These are phyloP conservation scores for Minunthozetes semirufus DNA, from an alignment of 2,888 invertebrate genomes.

Conservation along the genomic window DNA sequence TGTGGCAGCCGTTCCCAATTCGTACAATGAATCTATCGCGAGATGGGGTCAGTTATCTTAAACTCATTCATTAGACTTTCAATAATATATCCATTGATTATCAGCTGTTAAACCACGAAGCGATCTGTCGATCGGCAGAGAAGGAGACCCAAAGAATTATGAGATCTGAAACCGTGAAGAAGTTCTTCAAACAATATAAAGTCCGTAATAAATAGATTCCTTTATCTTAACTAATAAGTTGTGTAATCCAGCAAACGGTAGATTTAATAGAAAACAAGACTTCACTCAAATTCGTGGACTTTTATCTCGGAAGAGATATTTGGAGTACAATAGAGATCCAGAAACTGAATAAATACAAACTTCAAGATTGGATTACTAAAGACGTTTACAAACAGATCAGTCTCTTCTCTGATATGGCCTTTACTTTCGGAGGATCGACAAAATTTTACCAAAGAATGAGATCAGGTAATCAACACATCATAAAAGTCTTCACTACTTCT, in stretches of 20 bases:
- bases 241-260: background rate
- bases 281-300: background rate
- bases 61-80: background rate
- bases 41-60: background rate
- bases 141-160: background rate
- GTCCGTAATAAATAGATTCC: no score
- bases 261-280: background rate
- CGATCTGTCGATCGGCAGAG: background rate
- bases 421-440: background rate
- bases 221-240: background rate
- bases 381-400: background rate
- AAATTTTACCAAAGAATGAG: background rate
- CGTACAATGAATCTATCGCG: slow-evolving; percentile 32
- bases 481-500: background rate
- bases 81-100: background rate
- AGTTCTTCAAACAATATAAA: background rate
- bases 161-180: background rate
- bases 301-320: background rate
- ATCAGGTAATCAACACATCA: background rate
- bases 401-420: background rate
- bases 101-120: background rate
- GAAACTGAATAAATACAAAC: background rate
- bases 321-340: background rate
- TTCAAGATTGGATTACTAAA: background rate
- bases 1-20: slow-evolving; percentile 48